phyloP scores from a whole-genome alignment of 2,888 invertebrate species.

The Cerastis leucographa region DNA sequence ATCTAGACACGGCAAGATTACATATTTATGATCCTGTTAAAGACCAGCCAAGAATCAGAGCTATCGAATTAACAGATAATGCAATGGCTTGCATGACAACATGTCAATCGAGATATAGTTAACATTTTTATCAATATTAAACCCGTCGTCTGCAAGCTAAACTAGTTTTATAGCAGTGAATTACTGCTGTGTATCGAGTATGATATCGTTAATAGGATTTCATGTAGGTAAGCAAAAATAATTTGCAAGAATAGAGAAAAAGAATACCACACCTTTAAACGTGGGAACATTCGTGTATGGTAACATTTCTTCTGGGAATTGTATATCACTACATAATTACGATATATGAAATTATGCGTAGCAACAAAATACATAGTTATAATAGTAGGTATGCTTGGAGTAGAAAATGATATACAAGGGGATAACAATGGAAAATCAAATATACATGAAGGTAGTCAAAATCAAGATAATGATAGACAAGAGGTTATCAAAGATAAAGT shows the following conservation, averaged over 20 bases:
- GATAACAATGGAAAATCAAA: background rate
- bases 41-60: background rate
- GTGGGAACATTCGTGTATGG: constrained; percentile 28
- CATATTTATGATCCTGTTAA: background rate
- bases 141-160: constrained; percentile 1
- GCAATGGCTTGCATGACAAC: background rate
- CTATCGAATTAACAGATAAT: constrained; percentile 10
- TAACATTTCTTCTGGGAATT: constrained; percentile 36
- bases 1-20: background rate
- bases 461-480: background rate
- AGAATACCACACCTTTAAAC: constrained; percentile 24
- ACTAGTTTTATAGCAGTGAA: constrained; percentile 14
- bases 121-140: constrained; percentile 5
- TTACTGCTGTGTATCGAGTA: constrained; percentile 1
- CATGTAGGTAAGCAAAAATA: constrained; percentile 15
- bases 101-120: constrained; percentile 5
- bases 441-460: background rate
- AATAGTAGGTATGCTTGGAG: background rate
- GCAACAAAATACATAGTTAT: background rate
- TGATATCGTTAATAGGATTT: constrained; percentile 4
- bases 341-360: background rate
- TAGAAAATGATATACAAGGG: background rate
- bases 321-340: constrained; percentile 12
- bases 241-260: constrained; percentile 42
- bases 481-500: background rate